Base-by-base conservation (phyloP, 1,140 invertebrate genomes). In the Drosophila hydei region DNA sequence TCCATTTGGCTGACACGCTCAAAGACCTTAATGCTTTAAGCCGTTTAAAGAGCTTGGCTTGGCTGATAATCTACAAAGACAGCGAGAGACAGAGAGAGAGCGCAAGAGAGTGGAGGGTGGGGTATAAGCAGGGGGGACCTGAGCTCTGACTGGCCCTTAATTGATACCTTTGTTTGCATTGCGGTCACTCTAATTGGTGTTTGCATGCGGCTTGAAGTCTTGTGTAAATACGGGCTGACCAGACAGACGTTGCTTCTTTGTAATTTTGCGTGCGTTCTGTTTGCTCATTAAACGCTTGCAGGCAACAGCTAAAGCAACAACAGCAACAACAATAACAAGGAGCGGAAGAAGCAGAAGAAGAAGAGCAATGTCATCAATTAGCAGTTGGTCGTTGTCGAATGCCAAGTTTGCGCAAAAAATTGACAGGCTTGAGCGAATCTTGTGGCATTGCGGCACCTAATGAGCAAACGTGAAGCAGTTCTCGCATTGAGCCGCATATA, bases 171-270 rank as follows among this genome's bases (percentile, higher is more conserved):
- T 85, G 78, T 88, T 88, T 88, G 79, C 68, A 72, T 75, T 88
- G 83, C 59, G 83, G 84, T 88, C 83, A 88, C 78, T 83, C 83
- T 88, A 88, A 88, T 88, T 88, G 83, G 84, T 88, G 83, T 88
- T 88, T 88, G 75, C 83, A 88, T 88, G 78, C 80, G 83, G 83
- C 83, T 88, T 79, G 72, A 65, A 81, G 81, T 54, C 71, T 88
- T 87, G 67, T 78, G 83, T 48, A 88, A 87, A 87, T 60, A 87
- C 62, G 65, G 62, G 59, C 69, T 81, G 83, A 83, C 83, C 81
- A 78, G 23, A 61, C 67, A 56, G 63, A 52, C 69, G 21, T 33
- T 72, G 55, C 65, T 70, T 73, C 71, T 85, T 85, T 85, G 81
- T 81, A 75, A 85, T 85, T 85, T 85, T 83, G 83, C 83, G 78